Base-by-base conservation (phyloP, 2,888 invertebrate species). In the Drosophila trichaetosa region DNA sequence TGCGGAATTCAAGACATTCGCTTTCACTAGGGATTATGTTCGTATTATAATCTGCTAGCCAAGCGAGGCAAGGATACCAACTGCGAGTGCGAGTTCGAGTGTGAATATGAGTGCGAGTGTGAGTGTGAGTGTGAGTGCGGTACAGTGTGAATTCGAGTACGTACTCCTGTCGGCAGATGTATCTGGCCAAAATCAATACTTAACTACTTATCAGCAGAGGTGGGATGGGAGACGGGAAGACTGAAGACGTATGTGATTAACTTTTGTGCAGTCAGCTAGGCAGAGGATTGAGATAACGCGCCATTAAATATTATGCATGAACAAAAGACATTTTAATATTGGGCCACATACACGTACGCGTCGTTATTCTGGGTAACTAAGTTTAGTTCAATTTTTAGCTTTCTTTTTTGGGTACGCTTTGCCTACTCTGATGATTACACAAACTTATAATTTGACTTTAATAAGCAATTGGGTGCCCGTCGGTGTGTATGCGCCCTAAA, bases 1-100 rank as follows among this genome's bases (percentile, higher is more conserved):
- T 89, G 80, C 63, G 89, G 87, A 87, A 87, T 85, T 89, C 85
- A 73, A 80, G 85, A 83, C 73, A 87, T 87, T 87, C 77, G 83
- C 89, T 85, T 87, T 85, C 83, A 85, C 83, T 83, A 79, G 60
- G 73, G 87, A 89, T 87, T 80, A 85, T 85, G 60, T 76, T 68
- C 70, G 79, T 65, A 83, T 82, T 85, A 85, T 87, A 89, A 87
- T 89, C 87, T 84, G 76, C 71, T 69, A 70, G 67, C 71, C 71
- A 75, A 56, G 66, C 62, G 53, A 79, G 56, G 57, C 79, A 68
- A 63, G 60, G 59, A 65, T 64, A 68, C 24, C 27, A 53, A 56
- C 11, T 61, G 27, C 49, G 51, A 24, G 48, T 31, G 29, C 33
- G 46, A 52, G 40, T 34, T 36, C 18, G 40, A 52, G 40, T 61